Conservation (phyloP, 2,113 vertebrate species). For the Gasterosteus nipponicus region DNA sequence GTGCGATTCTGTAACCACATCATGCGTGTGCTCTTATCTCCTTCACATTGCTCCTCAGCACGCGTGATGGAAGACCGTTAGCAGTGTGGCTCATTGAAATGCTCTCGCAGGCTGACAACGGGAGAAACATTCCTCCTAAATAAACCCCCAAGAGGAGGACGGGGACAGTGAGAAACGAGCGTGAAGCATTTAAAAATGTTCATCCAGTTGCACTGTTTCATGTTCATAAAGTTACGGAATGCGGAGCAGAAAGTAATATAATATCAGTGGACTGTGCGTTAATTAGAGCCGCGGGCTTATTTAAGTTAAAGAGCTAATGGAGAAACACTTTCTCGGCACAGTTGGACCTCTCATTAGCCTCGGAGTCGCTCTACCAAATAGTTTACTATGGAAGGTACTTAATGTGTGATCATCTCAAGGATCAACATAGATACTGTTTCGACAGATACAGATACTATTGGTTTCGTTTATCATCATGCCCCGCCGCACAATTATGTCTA, state of each 20-base stretch:
- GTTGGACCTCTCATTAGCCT: constrained; percentile 17
- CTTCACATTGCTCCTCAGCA: constrained; percentile 4
- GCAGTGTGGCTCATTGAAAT: constrained; percentile 55
- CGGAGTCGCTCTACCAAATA: constrained; percentile 4
- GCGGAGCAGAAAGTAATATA: constrained; percentile 7
- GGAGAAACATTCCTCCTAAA: constrained; percentile 23
- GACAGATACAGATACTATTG: constrained; percentile 19
- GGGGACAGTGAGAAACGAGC: constrained; percentile 5
- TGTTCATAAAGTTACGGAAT: constrained; percentile 30
- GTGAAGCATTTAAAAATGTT: constrained; percentile 48
- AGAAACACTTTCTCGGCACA: constrained; percentile 8
- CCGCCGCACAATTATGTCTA: constrained; percentile 23
- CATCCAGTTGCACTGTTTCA: constrained; percentile 26
- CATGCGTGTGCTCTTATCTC: constrained; percentile 16
- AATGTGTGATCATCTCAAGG: constrained; percentile 32
- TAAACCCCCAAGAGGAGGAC: constrained; percentile 40
- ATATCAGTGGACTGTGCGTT: constrained; percentile 10
- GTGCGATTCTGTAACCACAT: constrained; percentile 48
- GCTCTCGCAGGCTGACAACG: constrained; percentile 29
- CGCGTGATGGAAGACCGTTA: constrained; percentile 33
- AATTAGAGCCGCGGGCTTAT: constrained; percentile 31
- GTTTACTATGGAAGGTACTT: constrained; percentile 45
- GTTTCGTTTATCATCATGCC: constrained; percentile 41
- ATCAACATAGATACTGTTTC: constrained; percentile 47
- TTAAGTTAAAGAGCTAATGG: constrained; percentile 34